Percentiles rank a stretch among this genome's conserved stretches.
These are phyloP conservation scores for Uria lomvia DNA, from an alignment of 2,113 vertebrate genomes.

Conservation along the genomic window DNA sequence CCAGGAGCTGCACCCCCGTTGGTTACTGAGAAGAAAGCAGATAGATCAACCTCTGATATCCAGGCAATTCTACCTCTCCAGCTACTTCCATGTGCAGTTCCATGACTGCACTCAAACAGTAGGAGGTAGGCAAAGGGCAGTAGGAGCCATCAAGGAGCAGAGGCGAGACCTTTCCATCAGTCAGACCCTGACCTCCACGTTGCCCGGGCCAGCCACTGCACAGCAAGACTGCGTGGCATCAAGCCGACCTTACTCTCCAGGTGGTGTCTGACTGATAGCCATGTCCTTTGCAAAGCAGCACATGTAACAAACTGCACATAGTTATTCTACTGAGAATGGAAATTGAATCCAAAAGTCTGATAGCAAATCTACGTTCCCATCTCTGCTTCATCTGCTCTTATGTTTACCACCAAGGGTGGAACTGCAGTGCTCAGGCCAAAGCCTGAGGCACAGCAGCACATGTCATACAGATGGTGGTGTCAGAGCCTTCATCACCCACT, in stretches of 20 bases:
- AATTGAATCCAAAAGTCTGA: conserved; percentile 17
- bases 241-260: fast-evolving
- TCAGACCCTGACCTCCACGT: neutral
- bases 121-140: neutral
- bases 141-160: neutral
- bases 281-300: neutral
- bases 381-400: neutral
- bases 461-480: neutral
- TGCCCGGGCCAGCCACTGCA: neutral
- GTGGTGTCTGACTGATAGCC: neutral
- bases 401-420: neutral
- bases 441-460: neutral
- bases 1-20: neutral
- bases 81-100: neutral
- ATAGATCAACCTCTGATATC: neutral
- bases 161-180: neutral
- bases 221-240: neutral
- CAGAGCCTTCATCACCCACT: neutral
- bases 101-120: fast-evolving
- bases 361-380: conserved; percentile 4
- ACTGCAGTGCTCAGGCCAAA: neutral
- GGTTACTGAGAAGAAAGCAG: neutral
- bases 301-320: neutral
- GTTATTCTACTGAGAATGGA: neutral
- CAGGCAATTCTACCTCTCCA: neutral